Percentiles rank a stretch among this genome's conserved stretches.
These are phyloP conservation scores for Xiphorhynchus erythropygius DNA, from an alignment of 2,797 vertebrate species.

Conservation along the genomic window DNA sequence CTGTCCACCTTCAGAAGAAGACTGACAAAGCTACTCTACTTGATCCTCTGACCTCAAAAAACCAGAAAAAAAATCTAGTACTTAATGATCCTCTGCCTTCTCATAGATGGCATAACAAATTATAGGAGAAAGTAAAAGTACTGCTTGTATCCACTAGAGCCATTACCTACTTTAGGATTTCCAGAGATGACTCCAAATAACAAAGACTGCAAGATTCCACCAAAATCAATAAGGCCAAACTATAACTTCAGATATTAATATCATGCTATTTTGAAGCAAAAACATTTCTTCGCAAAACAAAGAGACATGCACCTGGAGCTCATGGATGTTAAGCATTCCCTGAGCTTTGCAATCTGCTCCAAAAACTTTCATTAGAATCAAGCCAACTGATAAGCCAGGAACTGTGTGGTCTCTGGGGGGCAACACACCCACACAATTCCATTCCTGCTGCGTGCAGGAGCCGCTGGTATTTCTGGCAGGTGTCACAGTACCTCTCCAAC, in stretches of 20 bases:
- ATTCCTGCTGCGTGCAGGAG: background rate
- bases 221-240: background rate
- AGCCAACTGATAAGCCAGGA: background rate
- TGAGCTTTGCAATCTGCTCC: background rate
- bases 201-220: background rate
- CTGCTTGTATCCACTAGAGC: background rate
- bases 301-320: background rate
- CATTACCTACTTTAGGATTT: background rate
- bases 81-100: background rate
- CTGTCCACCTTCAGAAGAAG: background rate
- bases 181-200: background rate
- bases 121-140: background rate
- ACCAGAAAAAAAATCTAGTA: background rate
- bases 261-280: background rate
- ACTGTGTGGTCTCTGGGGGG: background rate
- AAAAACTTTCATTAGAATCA: background rate
- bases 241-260: background rate
- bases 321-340: rapidly evolving
- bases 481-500: slow-evolving; percentile 84
- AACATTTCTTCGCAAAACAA: background rate
- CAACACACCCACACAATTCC: background rate
- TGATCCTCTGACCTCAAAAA: background rate
- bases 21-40: background rate
- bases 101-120: background rate
- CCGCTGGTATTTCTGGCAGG: background rate